Percentiles rank a stretch among this genome's conserved stretches.
phyloP scores from a whole-genome alignment of 2,113 vertebrate species.

The Dicentrarchus labrax region DNA sequence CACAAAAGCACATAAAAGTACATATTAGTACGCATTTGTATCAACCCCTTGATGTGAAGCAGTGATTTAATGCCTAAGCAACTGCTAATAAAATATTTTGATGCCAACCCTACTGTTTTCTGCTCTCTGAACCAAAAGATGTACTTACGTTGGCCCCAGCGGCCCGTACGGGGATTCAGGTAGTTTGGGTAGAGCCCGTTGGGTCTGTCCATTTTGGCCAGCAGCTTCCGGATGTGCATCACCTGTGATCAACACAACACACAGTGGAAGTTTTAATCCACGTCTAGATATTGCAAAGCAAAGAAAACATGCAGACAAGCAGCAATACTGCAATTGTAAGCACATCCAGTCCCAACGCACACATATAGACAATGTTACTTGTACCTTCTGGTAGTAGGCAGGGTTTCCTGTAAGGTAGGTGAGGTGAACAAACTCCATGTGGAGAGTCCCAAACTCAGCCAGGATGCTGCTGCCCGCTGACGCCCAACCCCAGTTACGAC shows the following conservation, averaged over 20 bases:
- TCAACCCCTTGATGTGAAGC: background rate
- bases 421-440: slow-evolving; percentile 99
- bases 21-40: background rate
- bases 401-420: slow-evolving; percentile 97
- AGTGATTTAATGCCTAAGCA: background rate
- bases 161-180: slow-evolving; percentile 97
- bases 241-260: slow-evolving; percentile 83
- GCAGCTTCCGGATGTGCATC: slow-evolving; percentile 97
- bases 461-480: slow-evolving; percentile 98
- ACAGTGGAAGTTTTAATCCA: background rate
- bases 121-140: background rate
- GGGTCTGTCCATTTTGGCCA: slow-evolving; percentile 99
- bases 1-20: too few relatives aligned
- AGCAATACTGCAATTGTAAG: background rate
- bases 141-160: slow-evolving; percentile 99
- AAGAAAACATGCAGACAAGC: background rate
- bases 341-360: background rate
- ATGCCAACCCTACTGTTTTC: background rate
- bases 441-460: slow-evolving; percentile 97
- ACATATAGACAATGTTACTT: background rate
- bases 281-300: background rate
- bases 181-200: slow-evolving; percentile 99
- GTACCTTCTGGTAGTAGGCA: slow-evolving; percentile 95
- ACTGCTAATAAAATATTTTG: background rate
- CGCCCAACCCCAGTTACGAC: slow-evolving; percentile 99